Conservation (phyloP, 2,113 vertebrate species). For the Clarias macrocephalus region DNA sequence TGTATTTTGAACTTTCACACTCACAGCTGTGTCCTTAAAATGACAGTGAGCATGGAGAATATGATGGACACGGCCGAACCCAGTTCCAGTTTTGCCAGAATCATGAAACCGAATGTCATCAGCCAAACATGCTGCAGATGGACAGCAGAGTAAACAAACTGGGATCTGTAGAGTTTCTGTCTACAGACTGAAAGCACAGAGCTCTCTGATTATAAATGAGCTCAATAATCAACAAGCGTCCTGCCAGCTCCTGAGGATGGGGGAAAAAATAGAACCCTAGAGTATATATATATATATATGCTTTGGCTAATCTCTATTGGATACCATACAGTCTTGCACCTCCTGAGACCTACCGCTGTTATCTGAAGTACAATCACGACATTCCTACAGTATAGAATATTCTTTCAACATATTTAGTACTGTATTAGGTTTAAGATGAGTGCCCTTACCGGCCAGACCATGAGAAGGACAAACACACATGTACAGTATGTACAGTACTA, state of each 20-base stretch:
- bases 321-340: background rate
- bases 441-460: too few species aligned
- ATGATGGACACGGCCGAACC: constrained; percentile 80
- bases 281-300: too few species aligned
- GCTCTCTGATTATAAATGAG: background rate
- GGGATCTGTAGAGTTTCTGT: background rate
- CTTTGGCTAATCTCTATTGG: background rate
- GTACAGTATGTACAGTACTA: too few species aligned
- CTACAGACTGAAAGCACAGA: background rate
- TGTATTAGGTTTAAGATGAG: background rate
- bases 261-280: background rate
- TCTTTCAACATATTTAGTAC: background rate
- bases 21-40: constrained; percentile 92
- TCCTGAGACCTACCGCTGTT: background rate
- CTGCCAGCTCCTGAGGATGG: background rate
- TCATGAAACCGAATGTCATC: constrained; percentile 81
- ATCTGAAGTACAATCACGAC: background rate
- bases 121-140: constrained; percentile 76
- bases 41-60: constrained; percentile 85
- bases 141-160: background rate
- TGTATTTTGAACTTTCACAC: constrained; percentile 22
- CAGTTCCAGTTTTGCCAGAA: constrained; percentile 86
- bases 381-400: background rate
- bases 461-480: too few species aligned
- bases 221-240: background rate